Evolutionary conservation across 1,140 invertebrate genomes (phyloP).

Genomic region (Brachionus angularis): DNA sequence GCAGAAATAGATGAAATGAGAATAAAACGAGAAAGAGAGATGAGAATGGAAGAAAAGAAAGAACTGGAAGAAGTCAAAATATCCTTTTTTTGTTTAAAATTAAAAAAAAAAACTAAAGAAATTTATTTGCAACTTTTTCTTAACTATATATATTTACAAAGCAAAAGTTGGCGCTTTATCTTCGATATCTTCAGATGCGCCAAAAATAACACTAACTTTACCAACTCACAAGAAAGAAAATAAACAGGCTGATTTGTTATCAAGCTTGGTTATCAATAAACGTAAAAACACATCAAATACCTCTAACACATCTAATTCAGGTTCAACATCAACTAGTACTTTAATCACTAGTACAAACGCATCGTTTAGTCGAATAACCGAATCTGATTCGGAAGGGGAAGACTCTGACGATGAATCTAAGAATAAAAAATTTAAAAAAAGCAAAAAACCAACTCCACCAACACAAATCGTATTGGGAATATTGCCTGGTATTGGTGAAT

Average conservation of each 20-base stretch:
- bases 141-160: conserved; percentile 32
- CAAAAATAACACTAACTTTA: conserved; percentile 9
- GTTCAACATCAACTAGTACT: background rate
- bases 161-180: background rate
- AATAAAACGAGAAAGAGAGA: conserved; percentile 3
- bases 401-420: background rate
- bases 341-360: conserved; percentile 16
- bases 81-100: conserved; percentile 23
- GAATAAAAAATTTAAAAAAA: conserved; percentile 27
- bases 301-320: no score
- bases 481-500: conserved; percentile 25
- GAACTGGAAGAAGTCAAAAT: conserved; percentile 44
- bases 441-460: background rate
- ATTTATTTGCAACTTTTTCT: no score
- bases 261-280: conserved; percentile 22
- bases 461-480: conserved; percentile 13
- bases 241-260: conserved; percentile 24
- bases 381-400: conserved; percentile 14
- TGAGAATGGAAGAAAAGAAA: conserved; percentile 16
- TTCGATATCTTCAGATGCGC: background rate
- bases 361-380: conserved; percentile 9
- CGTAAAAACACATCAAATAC: conserved; percentile 28
- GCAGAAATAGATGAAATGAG: conserved; percentile 22
- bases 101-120: no score
- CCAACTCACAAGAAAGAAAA: conserved; percentile 37